Base-by-base conservation (phyloP, 2,888 invertebrate species). In the Liopterus haemorrhoidalis region DNA sequence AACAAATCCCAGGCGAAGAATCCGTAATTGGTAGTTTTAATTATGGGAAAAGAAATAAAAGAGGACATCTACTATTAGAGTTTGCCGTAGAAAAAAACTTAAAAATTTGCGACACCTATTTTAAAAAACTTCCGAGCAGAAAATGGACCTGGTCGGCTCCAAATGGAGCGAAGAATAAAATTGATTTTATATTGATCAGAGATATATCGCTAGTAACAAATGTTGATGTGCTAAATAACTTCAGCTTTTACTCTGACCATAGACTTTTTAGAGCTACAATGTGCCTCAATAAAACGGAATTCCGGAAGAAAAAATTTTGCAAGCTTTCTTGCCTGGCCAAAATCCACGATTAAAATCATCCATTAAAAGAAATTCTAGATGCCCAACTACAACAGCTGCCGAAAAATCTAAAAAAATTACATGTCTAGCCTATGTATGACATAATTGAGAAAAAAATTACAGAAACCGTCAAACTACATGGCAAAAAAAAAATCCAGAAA, bases 121-220 rank as follows among this genome's bases (percentile, higher is more conserved):
- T 9, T 9, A 14, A 14, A 5, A n/a, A 14, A 2, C 12, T 15
- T 15, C 32, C 32, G 5, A 3, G 4, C 3, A 31, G 14, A 12
- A 31, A 31, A 31, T 31, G 32, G 32, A 31, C 32, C 5, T 31
- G 9, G 5, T 6, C 9, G 5, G 12, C 32, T 4, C 32, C 32
- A 12, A 15, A 14, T 4, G 14, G 9, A 6, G 32, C 32, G 3
- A 31, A 31, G 16, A 5, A 31, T 15, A 16, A 31, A 12, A 14
- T 31, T 4, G 32, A 31, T 9, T 31, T 15, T 16, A 31, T 31
- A 12, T n/a, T n/a, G n/a, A n/a, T n/a, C n/a, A n/a, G n/a, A n/a
- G n/a, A n/a, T n/a, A n/a, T n/a, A n/a, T n/a, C n/a, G n/a, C n/a
- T n/a, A n/a, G n/a, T n/a, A n/a, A n/a, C n/a, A n/a, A n/a, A n/a